Evolutionary conservation across 2,113 vertebrate species (phyloP).

Genomic region (Crotalus tigris): DNA sequence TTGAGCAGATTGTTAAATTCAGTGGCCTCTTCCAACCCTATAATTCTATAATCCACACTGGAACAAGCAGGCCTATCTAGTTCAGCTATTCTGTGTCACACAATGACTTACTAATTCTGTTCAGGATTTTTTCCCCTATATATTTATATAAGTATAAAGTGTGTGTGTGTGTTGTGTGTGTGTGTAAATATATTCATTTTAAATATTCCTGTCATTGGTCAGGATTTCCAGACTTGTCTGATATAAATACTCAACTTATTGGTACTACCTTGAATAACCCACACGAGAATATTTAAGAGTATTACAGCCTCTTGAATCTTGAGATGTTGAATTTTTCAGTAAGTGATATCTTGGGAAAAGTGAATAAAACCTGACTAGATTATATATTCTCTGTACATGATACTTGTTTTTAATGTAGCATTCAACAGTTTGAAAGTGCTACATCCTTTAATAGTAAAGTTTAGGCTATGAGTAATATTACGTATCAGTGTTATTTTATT

Average conservation of each 20-base stretch:
- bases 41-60: not conserved
- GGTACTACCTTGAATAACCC: not conserved
- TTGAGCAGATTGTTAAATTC: not conserved
- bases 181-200: not conserved
- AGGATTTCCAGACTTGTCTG: not conserved
- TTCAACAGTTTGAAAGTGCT: not conserved
- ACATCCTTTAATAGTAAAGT: not conserved
- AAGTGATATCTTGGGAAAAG: not conserved
- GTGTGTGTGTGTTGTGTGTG: too few relatives aligned
- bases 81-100: not conserved
- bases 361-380: conserved; percentile 4
- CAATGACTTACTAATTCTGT: not conserved
- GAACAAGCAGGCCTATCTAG: not conserved
- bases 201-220: not conserved
- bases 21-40: not conserved
- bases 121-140: not conserved
- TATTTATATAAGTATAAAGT: too few relatives aligned
- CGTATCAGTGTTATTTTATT: not conserved
- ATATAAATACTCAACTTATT: not conserved
- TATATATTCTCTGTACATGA: conserved; percentile 13
- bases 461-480: not conserved
- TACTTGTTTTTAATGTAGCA: conserved; percentile 9
- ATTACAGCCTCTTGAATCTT: not conserved
- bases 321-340: conserved; percentile 25
- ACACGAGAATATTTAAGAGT: not conserved